Percentiles rank a stretch among this genome's conserved stretches.
Evolutionary conservation across 1,140 invertebrate species (phyloP).

Genomic region (Pygmarrhopalites habei): DNA sequence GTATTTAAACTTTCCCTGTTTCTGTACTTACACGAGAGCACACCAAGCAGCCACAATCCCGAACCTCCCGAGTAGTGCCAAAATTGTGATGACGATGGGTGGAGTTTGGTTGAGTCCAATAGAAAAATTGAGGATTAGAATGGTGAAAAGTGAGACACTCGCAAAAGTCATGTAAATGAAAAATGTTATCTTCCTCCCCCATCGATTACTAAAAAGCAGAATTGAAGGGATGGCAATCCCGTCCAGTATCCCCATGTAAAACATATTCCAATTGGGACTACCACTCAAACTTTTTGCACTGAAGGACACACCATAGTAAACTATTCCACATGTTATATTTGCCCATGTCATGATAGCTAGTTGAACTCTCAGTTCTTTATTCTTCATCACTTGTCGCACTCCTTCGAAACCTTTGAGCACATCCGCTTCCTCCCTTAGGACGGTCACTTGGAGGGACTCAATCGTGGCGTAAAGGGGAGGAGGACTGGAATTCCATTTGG

Average conservation of each 20-base stretch:
- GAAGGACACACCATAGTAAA: slow-evolving; percentile 25
- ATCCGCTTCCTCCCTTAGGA: slow-evolving; percentile 10
- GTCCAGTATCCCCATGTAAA: slow-evolving; percentile 29
- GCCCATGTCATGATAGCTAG: slow-evolving; percentile 19
- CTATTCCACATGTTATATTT: slow-evolving; percentile 13
- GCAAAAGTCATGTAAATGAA: slow-evolving; percentile 11
- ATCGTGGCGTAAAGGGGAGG: slow-evolving; percentile 8
- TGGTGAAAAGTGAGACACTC: background rate
- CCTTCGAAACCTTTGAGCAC: slow-evolving; percentile 13
- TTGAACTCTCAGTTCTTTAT: slow-evolving; percentile 3
- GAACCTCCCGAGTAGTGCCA: slow-evolving; percentile 14
- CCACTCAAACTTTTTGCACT: slow-evolving; percentile 17
- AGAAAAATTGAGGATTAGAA: slow-evolving; percentile 1
- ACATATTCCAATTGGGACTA: slow-evolving; percentile 16
- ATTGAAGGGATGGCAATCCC: slow-evolving; percentile 15
- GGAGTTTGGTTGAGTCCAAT: background rate
- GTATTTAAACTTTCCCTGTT: no score
- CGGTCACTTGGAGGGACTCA: slow-evolving; percentile 15
- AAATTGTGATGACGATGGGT: slow-evolving; percentile 4
- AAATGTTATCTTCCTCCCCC: slow-evolving; percentile 17
- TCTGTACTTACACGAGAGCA: background rate
- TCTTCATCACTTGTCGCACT: background rate
- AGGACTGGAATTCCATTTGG: slow-evolving; percentile 29
- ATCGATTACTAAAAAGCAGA: slow-evolving; percentile 29
- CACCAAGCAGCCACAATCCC: slow-evolving; percentile 17